Percentiles rank a stretch among this genome's conserved stretches.
Evolutionary conservation across 2,797 vertebrate species (phyloP).

Genomic region (Platyrinchus mystaceus): DNA sequence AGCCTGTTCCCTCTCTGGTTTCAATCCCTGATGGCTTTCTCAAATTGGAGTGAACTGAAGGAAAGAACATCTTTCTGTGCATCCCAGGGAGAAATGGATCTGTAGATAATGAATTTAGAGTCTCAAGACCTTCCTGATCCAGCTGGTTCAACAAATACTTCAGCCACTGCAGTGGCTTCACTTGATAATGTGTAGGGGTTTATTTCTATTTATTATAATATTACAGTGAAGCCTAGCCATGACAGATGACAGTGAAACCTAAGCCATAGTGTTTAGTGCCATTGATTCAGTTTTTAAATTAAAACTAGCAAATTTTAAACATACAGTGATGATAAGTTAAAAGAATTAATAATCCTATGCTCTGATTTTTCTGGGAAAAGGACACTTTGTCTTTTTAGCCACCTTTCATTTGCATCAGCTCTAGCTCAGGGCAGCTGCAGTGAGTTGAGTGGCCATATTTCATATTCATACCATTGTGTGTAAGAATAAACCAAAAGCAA

Average conservation of each 20-base stretch:
- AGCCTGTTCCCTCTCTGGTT: neutral
- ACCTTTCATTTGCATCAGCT: neutral
- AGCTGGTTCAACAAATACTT: neutral
- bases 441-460: neutral
- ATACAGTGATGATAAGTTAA: neutral
- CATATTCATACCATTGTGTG: neutral
- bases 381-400: neutral
- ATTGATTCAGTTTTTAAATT: neutral
- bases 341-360: neutral
- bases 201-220: neutral
- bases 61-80: neutral
- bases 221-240: neutral
- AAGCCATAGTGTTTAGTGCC: neutral
- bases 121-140: neutral
- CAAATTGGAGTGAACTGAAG: neutral
- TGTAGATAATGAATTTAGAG: neutral
- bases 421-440: neutral
- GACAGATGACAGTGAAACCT: neutral
- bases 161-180: neutral
- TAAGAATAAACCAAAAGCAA: neutral
- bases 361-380: neutral
- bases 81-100: neutral
- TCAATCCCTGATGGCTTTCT: accelerated
- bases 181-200: neutral
- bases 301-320: neutral